A percentile compares a stretch with the other conserved stretches of the same genome.
Conservation (phyloP, 2,113 vertebrate genomes). For the Xyliphius kryptos region DNA sequence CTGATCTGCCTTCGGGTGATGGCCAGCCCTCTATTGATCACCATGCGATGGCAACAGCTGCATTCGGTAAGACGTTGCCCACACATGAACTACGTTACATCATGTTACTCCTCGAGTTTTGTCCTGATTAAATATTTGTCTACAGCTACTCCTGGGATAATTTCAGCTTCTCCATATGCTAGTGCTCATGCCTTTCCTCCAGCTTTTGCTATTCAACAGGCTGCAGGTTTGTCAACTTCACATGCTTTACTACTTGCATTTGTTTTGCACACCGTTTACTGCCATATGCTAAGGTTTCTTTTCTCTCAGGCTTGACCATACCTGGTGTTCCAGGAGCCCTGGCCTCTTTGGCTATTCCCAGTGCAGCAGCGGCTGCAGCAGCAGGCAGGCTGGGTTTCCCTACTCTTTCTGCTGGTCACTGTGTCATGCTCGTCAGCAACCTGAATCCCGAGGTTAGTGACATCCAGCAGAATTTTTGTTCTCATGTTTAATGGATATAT, state of each 20-base stretch:
- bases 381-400: conserved; percentile 79
- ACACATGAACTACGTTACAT: no score
- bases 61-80: conserved; percentile 85
- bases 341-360: conserved; percentile 77
- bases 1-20: conserved; percentile 88
- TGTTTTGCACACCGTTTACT: no score
- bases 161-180: conserved; percentile 80
- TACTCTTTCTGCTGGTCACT: conserved; percentile 72
- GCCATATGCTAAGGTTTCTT: no score
- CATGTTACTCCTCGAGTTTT: no score
- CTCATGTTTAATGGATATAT: no score
- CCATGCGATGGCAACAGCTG: conserved; percentile 78
- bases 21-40: conserved; percentile 81
- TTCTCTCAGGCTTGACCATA: conserved; percentile 69
- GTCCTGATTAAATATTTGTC: no score
- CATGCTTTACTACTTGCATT: no score
- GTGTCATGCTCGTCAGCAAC: conserved; percentile 92
- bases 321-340: conserved; percentile 78
- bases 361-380: conserved; percentile 71
- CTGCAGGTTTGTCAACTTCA: conserved; percentile 63
- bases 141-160: conserved; percentile 82
- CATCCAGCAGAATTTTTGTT: no score
- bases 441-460: conserved; percentile 87
- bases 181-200: conserved; percentile 77
- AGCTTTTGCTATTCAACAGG: conserved; percentile 83